Base-by-base conservation (phyloP, 2,888 invertebrate species). In the Eupithecia exiguata region DNA sequence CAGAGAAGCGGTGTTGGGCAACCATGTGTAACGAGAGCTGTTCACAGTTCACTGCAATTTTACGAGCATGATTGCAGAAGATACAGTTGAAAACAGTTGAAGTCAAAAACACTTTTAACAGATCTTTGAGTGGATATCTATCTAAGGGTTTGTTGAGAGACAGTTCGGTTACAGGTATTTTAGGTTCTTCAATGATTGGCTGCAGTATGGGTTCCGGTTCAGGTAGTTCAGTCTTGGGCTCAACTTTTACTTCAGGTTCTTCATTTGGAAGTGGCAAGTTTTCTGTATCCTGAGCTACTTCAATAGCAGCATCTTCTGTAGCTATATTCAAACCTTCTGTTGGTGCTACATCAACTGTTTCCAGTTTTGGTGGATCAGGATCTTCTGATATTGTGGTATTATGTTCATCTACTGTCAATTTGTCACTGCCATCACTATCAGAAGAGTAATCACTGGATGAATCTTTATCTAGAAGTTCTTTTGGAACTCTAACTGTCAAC, bases 41-140 rank as follows among this genome's bases (percentile, higher is more conserved):
- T 87, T 96, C 96, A 69, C 97, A 97, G 88, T 98, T 97, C 0
- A 98, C 97, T 16, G 97, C 97, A 80, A 98, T 97, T 83, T 97
- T 97, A 30, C 97, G 95, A 0, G 97, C 97, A 92, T 98, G 97
- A 86, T 98, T 97, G 85, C 98, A 98, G 88, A 97, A 98, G 72
- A 97, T 95, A 87, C 98, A 98, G 76, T 95, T 94, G 10, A 95
- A 92, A 84, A 96, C 95, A 0, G 97, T 97, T 18, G 96, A 95
- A 78, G 95, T 94, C 69, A 98, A 91, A 89, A 97, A 97, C 78
- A 96, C 96, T 85, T 97, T 97, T 46, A 98, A 86, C 76, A 98
- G 93, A 76, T 96, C 95, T 82, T 96, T 95, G 63, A 97, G 93
- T 74, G 96, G 96, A 88, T 97, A 96, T 88, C 96, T 96, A 85